Evolutionary conservation across 2,797 vertebrate species (phyloP), one percentile per base, ranked within the genome.

Genomic region (Aphelocoma californica): DNA sequence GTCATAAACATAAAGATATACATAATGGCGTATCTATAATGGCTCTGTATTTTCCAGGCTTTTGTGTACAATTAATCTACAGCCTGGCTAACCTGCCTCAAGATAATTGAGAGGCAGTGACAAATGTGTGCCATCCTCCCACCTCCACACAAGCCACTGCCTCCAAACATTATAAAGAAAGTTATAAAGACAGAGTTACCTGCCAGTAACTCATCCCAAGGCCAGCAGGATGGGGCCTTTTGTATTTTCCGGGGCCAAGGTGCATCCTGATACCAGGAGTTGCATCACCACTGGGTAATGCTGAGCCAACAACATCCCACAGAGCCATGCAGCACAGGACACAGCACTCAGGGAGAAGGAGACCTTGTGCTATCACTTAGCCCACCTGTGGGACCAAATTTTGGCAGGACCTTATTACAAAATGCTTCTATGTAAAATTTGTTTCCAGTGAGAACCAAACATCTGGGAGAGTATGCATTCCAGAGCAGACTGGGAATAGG

Each of bases 41-140:
- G 54, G 19, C 60, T 75, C 58, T 73, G 83, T 81, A 86, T 88
- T 77, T 86, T 78, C 40, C 5, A 2, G 36, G 24, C 56, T 86
- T 88, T 86, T 79, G 73, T 31, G 29, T 56, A 42, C 66, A 84
- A 92, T 90, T 94, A 90, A 97, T 93, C 70, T 92, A 86, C 83
- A 95, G 86, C 93, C 32, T 62, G 54, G 62, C 40, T 95, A 92
- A 92, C 56, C 72, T 93, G 60, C 47, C 73, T 83, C n/a, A 56
- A 94, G 88, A 62, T 81, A 81, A 54, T 47, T 0, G 0, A 94
- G 75, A 80, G 60, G 45, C 51, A 66, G 86, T 5, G 8, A 85
- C 44, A 90, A 92, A 88, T 28, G 23, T n/a, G 26, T 78, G 69
- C 36, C 50, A 47, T 87, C 56, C 53, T 93, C 45, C 64, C 3